Evolutionary conservation across 2,797 vertebrate species (phyloP).

Genomic region (Microctenopoma stevenorrisi): DNA sequence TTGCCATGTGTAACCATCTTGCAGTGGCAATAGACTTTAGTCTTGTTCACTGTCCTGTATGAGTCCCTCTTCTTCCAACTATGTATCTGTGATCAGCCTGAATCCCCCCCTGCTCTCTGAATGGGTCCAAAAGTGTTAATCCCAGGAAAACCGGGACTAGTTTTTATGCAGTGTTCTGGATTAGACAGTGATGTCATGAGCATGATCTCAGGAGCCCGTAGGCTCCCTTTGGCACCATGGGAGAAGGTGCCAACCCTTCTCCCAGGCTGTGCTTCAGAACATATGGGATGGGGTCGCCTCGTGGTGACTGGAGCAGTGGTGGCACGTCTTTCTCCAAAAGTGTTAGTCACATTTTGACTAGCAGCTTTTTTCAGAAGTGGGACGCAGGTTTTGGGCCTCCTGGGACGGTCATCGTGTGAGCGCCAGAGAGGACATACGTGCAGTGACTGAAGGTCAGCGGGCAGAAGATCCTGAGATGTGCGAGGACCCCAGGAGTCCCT

Average conservation of each 20-base stretch:
- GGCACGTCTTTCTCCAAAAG: slow-evolving; percentile 49
- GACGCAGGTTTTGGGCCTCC: slow-evolving; percentile 50
- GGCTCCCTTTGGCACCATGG: no score
- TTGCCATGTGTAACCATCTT: background rate
- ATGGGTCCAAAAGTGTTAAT: slow-evolving; percentile 47
- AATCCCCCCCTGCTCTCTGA: slow-evolving; percentile 60
- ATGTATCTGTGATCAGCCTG: slow-evolving; percentile 74
- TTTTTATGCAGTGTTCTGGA: background rate
- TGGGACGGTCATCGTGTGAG: background rate
- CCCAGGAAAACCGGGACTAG: background rate
- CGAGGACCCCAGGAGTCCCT: slow-evolving; percentile 70
- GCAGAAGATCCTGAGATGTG: background rate
- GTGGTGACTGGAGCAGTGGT: slow-evolving; percentile 52
- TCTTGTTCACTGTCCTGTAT: slow-evolving; percentile 1
- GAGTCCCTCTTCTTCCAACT: slow-evolving; percentile 62
- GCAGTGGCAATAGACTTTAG: background rate
- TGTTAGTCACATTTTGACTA: slow-evolving; percentile 63
- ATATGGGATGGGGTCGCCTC: background rate
- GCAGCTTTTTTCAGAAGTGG: slow-evolving; percentile 69
- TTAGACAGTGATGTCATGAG: slow-evolving; percentile 4
- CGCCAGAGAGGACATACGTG: background rate
- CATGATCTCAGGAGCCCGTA: background rate
- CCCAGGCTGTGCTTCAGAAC: background rate
- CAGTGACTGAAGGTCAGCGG: background rate
- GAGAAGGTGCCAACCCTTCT: no score